Conservation (phyloP, 2,797 vertebrate genomes). For the Peromyscus melanophrys region DNA sequence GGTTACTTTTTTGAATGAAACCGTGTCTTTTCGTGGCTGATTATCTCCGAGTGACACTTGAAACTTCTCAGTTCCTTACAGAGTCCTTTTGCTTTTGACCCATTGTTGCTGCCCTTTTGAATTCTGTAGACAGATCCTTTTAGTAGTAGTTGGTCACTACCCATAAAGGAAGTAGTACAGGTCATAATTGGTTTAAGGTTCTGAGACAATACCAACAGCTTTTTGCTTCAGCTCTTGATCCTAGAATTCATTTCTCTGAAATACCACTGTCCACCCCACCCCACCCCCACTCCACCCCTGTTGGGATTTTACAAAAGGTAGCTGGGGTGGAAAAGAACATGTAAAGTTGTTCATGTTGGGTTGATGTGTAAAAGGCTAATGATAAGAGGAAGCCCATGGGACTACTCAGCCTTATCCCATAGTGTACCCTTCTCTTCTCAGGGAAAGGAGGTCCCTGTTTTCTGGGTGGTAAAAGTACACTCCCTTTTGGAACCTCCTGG, state of each 20-base stretch:
- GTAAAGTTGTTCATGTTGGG: neutral
- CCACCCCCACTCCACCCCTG: neutral
- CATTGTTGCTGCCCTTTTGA: constrained; percentile 73
- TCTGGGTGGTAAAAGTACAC: constrained; percentile 64
- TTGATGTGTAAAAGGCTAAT: neutral
- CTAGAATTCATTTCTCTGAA: constrained; percentile 46
- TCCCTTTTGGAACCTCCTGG: constrained; percentile 72
- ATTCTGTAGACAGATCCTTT: constrained; percentile 5
- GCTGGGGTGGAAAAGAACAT: neutral
- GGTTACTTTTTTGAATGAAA: constrained; percentile 88
- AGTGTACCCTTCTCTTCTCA: neutral
- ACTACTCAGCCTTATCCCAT: neutral
- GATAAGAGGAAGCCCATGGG: neutral
- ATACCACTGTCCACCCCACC: neutral
- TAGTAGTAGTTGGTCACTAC: constrained; percentile 21
- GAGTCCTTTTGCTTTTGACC: constrained; percentile 69
- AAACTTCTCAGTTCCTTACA: constrained; percentile 79
- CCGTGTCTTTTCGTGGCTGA: constrained; percentile 85
- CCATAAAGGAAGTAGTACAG: neutral
- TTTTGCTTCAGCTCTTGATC: constrained; percentile 53
- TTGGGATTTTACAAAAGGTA: constrained; percentile 39
- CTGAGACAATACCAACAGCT: neutral
- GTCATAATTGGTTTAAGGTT: constrained; percentile 40
- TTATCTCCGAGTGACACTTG: constrained; percentile 86
- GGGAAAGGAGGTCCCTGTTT: constrained; percentile 35